phyloP scores from a whole-genome alignment of 2,888 invertebrate species.

The Agriopis leucophaearia region DNA sequence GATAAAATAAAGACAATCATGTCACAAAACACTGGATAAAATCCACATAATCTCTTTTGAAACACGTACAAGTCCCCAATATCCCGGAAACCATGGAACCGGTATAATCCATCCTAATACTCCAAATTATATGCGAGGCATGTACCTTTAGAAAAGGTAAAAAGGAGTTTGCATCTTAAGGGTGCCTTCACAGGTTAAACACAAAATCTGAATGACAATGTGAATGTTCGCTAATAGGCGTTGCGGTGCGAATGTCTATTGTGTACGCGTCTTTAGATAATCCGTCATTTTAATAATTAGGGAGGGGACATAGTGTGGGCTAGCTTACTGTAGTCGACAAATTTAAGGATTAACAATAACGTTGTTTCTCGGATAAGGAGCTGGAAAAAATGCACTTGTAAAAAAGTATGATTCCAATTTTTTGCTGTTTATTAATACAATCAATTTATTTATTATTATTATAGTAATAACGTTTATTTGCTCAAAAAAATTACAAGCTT shows the following conservation, averaged over 20 bases:
- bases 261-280: conserved; percentile 69
- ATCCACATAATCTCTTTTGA: conserved; percentile 4
- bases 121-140: conserved; percentile 58
- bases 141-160: conserved; percentile 49
- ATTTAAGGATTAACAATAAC: background rate
- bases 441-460: too few relatives aligned
- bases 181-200: conserved; percentile 76
- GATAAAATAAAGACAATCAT: background rate
- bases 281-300: conserved; percentile 69
- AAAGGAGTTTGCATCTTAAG: conserved; percentile 40
- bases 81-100: conserved; percentile 47
- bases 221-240: conserved; percentile 76
- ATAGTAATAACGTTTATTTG: too few relatives aligned
- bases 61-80: conserved; percentile 7
- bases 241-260: conserved; percentile 79
- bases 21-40: background rate
- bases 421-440: too few relatives aligned
- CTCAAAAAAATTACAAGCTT: too few relatives aligned
- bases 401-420: too few relatives aligned
- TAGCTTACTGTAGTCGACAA: background rate
- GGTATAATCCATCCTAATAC: conserved; percentile 56
- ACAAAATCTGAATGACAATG: conserved; percentile 80
- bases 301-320: conserved; percentile 34
- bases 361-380: too few relatives aligned
- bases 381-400: too few relatives aligned